phyloP scores from a whole-genome alignment of 2,888 invertebrate species.

The Lithophane ornitopus region DNA sequence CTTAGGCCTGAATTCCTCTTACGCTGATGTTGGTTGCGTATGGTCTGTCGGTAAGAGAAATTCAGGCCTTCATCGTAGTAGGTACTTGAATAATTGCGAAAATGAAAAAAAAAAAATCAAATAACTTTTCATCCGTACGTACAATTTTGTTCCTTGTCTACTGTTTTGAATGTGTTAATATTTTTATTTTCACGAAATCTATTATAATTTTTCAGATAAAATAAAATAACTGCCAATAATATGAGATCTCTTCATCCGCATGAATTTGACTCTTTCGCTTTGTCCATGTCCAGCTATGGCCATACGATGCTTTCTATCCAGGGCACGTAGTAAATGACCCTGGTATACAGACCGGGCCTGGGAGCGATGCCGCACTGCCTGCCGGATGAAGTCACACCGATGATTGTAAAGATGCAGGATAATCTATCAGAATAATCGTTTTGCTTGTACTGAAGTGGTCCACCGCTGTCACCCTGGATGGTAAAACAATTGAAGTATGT shows the following conservation, averaged over 20 bases:
- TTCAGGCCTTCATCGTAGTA: too few species aligned
- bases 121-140: not conserved
- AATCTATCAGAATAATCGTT: not conserved
- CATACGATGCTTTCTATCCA: constrained; percentile 28
- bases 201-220: not conserved
- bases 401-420: constrained; percentile 18
- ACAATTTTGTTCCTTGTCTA: not conserved
- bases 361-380: constrained; percentile 30
- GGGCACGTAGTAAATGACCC: constrained; percentile 21
- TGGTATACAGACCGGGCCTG: constrained; percentile 12
- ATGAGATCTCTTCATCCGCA: not conserved
- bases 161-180: not conserved
- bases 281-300: not conserved
- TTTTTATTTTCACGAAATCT: not conserved
- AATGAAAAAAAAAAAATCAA: not conserved
- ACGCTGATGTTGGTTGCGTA: too few species aligned
- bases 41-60: too few species aligned
- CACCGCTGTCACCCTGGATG: constrained; percentile 46
- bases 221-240: not conserved
- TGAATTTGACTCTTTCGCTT: not conserved
- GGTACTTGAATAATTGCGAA: not conserved
- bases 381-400: constrained; percentile 45
- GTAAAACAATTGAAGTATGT: not conserved
- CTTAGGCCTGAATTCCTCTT: too few species aligned
- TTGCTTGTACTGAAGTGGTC: constrained; percentile 30